These are phyloP conservation scores for Eugnorisma glareosa DNA, from an alignment of 2,888 invertebrate genomes.

Conservation along the genomic window DNA sequence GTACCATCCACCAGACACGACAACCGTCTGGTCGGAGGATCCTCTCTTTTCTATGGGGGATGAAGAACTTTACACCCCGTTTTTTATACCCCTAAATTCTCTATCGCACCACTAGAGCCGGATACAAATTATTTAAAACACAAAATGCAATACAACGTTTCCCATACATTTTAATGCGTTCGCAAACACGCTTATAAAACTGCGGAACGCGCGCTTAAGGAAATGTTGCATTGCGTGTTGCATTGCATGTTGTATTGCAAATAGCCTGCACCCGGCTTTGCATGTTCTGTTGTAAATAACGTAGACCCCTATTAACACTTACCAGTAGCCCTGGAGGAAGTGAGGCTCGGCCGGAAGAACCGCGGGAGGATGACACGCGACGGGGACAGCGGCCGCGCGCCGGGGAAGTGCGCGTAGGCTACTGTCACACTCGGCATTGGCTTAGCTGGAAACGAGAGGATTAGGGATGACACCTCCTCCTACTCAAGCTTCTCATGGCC, in stretches of 20 bases:
- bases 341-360: slow-evolving; percentile 73
- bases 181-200: not conserved
- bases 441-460: slow-evolving; percentile 16
- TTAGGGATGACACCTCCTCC: not conserved
- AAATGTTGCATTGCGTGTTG: too few relatives aligned
- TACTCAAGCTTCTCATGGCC: not conserved
- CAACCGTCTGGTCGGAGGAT: too few relatives aligned
- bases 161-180: not conserved
- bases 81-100: not conserved
- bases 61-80: too few relatives aligned
- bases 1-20: too few relatives aligned
- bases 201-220: not conserved
- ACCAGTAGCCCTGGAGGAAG: slow-evolving; percentile 76
- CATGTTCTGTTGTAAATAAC: not conserved
- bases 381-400: slow-evolving; percentile 71
- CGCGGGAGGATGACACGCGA: slow-evolving; percentile 78
- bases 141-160: not conserved
- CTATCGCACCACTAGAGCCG: too few relatives aligned
- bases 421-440: not conserved
- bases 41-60: too few relatives aligned
- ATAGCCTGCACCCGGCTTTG: too few relatives aligned
- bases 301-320: not conserved
- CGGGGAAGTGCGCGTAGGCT: slow-evolving; percentile 17
- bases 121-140: not conserved
- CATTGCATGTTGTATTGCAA: too few relatives aligned